Percentiles rank a stretch among this genome's conserved stretches.
phyloP scores from a whole-genome alignment of 2,113 vertebrate species.

The Sphaerodactylus townsendi region DNA sequence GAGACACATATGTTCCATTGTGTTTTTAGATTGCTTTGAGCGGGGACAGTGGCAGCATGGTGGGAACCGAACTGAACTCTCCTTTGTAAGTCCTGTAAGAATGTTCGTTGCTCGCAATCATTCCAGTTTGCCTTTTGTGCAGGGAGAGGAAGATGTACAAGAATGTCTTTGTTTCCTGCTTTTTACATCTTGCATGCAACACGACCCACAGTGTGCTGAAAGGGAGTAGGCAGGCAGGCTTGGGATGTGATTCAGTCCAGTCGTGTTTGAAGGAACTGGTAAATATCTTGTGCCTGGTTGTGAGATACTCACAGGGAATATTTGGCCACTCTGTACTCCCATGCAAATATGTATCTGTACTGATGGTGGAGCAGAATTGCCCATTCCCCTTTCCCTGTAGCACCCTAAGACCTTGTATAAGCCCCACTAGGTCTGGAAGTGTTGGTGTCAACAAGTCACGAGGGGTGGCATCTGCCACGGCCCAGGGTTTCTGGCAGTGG shows the following conservation, averaged over 20 bases:
- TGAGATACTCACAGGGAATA: not conserved
- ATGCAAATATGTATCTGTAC: not conserved
- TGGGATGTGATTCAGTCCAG: not conserved
- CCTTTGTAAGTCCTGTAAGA: not conserved
- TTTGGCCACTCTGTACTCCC: not conserved
- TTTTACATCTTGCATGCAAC: not conserved
- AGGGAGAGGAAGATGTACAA: not conserved
- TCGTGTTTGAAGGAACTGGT: not conserved
- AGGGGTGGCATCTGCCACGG: too few relatives aligned
- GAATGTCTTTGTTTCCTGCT: not conserved
- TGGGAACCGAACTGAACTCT: not conserved
- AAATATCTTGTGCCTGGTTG: not conserved
- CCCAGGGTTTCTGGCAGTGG: too few relatives aligned
- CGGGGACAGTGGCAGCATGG: not conserved
- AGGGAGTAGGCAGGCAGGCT: not conserved
- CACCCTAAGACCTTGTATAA: too few relatives aligned
- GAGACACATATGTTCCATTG: not conserved
- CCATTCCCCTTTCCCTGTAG: not conserved
- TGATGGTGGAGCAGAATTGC: not conserved
- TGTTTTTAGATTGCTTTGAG: not conserved
- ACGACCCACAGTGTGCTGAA: not conserved
- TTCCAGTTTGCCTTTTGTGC: not conserved
- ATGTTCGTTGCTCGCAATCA: not conserved
- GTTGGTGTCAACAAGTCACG: too few relatives aligned
- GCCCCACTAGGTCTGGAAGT: too few relatives aligned